Base-by-base conservation (phyloP, 2,797 vertebrate genomes). In the Miichthys miiuy region DNA sequence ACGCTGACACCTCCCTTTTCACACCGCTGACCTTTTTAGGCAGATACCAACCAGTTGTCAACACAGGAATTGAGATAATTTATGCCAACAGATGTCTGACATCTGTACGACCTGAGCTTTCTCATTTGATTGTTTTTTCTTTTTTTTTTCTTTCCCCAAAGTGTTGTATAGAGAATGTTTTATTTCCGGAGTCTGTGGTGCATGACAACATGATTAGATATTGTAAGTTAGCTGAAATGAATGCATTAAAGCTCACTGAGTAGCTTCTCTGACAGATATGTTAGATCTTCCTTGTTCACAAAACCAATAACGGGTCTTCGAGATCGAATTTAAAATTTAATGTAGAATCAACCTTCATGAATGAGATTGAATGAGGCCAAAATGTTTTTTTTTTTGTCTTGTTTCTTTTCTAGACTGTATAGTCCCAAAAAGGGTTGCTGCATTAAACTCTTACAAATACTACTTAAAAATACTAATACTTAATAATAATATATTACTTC, bases 1-100 rank as follows among this genome's bases (percentile, higher is more conserved):
- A 18, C 47, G 38, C 77, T 52, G 79, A 85, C 52, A 18, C 76
- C 58, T 69, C 80, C 34, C 69, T 61, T 77, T 73, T 72, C 70
- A 61, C 56, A 1, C 62, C 23, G 42, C 80, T 95, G 93, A 95
- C 94, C 94, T 95, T 95, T 94, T 87, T 80, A 89, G 79, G 79
- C 70, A 5, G 77, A 81, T 80, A 72, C 80, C 87, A 69, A 71
- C 75, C 68, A 54, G 70, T 75, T 80, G 86, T 75, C 81, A 58
- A 57, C 65, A 51, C 50, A 70, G 81, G 79, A 80, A 92, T 89
- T 77, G 71, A 77, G 86, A 80, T 90, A 84, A 94, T 91, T 82
- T 88, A 93, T 94, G 90, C 88, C 87, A 83, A 56, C 81, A 75
- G 83, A 88, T 68, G 82, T 77, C 79, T 83, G 86, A 85, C 68